Base-by-base conservation (phyloP, 1,140 invertebrate genomes). In the Ylistrum balloti region DNA sequence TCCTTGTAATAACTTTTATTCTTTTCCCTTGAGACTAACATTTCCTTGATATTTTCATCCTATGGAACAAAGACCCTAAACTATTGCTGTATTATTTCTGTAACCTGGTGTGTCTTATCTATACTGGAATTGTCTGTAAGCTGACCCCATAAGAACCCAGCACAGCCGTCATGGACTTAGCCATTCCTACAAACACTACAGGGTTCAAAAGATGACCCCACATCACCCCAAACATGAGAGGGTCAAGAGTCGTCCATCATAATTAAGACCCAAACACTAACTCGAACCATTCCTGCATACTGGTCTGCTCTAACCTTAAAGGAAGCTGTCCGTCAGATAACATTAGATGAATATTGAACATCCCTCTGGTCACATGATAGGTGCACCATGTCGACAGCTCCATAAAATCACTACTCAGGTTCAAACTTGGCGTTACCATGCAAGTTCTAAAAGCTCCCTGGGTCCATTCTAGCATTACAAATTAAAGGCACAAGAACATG, bases 401-500 rank as follows among this genome's bases (percentile, higher is more conserved):
- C 56, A 74, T 74, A 74, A 74, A 74, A 74, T 11, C 56, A 28
- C 28, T n/a, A 28, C 56, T 74, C 5, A n/a, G 56, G 56, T 74
- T 74, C 56, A n/a, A n/a, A 74, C 22, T 38, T 28, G 22, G 56
- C 28, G 56, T 74, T 74, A 74, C 56, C 56, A 74, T 28, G 56
- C 56, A 74, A 74, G 22, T 74, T 74, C 56, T 74, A 74, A 74
- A 74, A 74, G 56, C 56, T 74, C 56, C 56, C 56, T 2, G n/a
- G 56, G 56, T 28, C 56, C 56, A 74, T 28, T 74, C 56, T 74
- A 74, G 1, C 56, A 74, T 74, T 74, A 74, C 56, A 74, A 74
- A 74, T 74, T n/a, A 74, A 74, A 74, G 56, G 56, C 56, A 74
- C 56, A 22, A 28, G n/a, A 74, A 28, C 56, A 74, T 74, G n/a